Percentiles rank a stretch among this genome's conserved stretches.
phyloP scores from a whole-genome alignment of 1,140 invertebrate genomes.

The Bombyx mandarina region DNA sequence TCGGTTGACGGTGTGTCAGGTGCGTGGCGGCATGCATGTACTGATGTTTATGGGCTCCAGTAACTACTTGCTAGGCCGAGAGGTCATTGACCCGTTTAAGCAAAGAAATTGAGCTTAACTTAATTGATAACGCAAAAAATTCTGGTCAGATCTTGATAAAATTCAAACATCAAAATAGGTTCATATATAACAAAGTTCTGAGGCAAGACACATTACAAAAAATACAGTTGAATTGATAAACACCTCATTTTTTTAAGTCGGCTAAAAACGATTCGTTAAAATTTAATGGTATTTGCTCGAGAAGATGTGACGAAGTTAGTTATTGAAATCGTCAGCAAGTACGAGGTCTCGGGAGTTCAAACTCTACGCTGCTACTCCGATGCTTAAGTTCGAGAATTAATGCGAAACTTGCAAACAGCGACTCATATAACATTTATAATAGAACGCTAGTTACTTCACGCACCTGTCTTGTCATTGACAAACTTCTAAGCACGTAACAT shows the following conservation, averaged over 20 bases:
- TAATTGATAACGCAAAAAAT: too few species aligned
- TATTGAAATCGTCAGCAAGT: slow-evolving; percentile 31
- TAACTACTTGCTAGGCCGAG: too few species aligned
- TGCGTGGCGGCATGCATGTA: too few species aligned
- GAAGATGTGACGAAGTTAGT: slow-evolving; percentile 24
- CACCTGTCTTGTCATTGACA: slow-evolving; percentile 12
- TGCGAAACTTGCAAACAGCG: slow-evolving; percentile 17
- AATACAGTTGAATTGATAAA: slow-evolving; percentile 12
- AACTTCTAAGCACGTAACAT: slow-evolving; percentile 9
- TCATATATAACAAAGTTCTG: too few species aligned
- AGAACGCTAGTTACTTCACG: slow-evolving; percentile 9
- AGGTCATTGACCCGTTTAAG: too few species aligned
- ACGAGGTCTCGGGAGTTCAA: slow-evolving; percentile 15
- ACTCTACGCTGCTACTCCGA: slow-evolving; percentile 21
- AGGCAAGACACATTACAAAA: slow-evolving; percentile 24
- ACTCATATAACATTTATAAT: slow-evolving; percentile 15
- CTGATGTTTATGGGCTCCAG: slow-evolving; percentile 2
- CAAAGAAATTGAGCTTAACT: too few species aligned
- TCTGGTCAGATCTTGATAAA: too few species aligned
- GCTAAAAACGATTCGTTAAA: too few species aligned
- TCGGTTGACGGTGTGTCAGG: too few species aligned
- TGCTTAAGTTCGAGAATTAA: slow-evolving; percentile 26
- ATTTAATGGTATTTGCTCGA: slow-evolving; percentile 12
- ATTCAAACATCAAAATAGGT: too few species aligned
- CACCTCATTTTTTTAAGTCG: too few species aligned